A percentile compares a stretch with the other conserved stretches of the same genome.
phyloP scores from a whole-genome alignment of 2,113 vertebrate genomes.

The Gila orcuttii region DNA sequence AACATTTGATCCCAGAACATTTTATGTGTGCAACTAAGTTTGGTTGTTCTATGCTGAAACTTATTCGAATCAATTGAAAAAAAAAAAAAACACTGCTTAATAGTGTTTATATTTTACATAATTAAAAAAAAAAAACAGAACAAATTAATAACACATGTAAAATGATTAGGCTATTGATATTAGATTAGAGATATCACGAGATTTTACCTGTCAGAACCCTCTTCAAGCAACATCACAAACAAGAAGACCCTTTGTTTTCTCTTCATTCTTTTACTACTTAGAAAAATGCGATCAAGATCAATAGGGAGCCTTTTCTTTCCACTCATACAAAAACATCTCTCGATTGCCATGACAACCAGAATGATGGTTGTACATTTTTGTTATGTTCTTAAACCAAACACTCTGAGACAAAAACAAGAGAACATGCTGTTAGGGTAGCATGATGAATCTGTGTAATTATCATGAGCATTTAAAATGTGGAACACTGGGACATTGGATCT shows the following conservation, averaged over 20 bases:
- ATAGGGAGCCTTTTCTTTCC: slow-evolving; percentile 1
- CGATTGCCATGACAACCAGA: slow-evolving; percentile 27
- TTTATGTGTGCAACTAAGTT: not conserved
- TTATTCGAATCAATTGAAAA: not conserved
- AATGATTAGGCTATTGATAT: not conserved
- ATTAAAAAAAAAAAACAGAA: not conserved
- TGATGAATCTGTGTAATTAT: not conserved
- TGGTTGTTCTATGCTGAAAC: not conserved
- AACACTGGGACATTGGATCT: not conserved
- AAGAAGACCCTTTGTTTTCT: not conserved
- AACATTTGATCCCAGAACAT: not conserved
- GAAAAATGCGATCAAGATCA: not conserved
- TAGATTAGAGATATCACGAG: not conserved
- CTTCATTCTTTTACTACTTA: not conserved
- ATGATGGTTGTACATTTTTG: slow-evolving; percentile 1
- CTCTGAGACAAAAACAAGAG: not conserved
- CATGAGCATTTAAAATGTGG: not conserved
- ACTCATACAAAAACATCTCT: slow-evolving; percentile 20
- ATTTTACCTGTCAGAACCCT: not conserved
- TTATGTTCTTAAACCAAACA: not conserved
- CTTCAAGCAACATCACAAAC: not conserved
- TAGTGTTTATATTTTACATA: not conserved
- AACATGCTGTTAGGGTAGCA: not conserved
- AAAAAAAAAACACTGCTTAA: no score
- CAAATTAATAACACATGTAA: not conserved